phyloP scores from a whole-genome alignment of 2,113 vertebrate genomes.

The Pygoscelis adeliae region DNA sequence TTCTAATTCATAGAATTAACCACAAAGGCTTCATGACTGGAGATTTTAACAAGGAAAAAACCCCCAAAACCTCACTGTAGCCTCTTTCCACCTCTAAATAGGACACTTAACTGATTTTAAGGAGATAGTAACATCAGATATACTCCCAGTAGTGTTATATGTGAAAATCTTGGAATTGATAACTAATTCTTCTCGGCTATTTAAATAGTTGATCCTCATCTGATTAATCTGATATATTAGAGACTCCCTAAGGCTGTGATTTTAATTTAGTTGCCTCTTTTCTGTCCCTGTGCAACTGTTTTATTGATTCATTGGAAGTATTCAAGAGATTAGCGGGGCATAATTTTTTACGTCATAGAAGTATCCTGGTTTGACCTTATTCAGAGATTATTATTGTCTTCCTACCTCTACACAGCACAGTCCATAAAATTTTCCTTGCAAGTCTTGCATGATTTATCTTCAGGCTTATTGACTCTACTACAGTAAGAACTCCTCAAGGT shows the following conservation, averaged over 20 bases:
- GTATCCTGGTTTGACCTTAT: slow-evolving; percentile 49
- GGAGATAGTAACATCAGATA: not conserved
- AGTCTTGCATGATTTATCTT: not conserved
- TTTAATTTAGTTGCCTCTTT: not conserved
- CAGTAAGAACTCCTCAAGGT: not conserved
- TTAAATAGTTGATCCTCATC: not conserved
- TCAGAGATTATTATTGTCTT: not conserved
- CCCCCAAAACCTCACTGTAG: not conserved
- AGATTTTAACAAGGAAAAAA: not conserved
- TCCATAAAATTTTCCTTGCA: not conserved
- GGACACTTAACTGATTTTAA: not conserved
- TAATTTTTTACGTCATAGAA: not conserved
- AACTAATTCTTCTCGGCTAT: not conserved
- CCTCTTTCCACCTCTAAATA: not conserved
- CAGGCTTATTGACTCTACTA: not conserved
- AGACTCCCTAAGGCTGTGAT: not conserved
- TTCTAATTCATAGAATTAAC: rapidly evolving
- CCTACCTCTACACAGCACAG: not conserved
- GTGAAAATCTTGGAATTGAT: not conserved
- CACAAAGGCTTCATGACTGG: not conserved
- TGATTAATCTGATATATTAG: not conserved
- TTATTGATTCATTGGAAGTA: not conserved
- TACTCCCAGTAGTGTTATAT: not conserved
- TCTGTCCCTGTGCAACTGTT: not conserved
- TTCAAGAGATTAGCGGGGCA: not conserved